These are phyloP conservation scores for Melieria crassipennis DNA, from an alignment of 2,888 invertebrate genomes.

Conservation along the genomic window DNA sequence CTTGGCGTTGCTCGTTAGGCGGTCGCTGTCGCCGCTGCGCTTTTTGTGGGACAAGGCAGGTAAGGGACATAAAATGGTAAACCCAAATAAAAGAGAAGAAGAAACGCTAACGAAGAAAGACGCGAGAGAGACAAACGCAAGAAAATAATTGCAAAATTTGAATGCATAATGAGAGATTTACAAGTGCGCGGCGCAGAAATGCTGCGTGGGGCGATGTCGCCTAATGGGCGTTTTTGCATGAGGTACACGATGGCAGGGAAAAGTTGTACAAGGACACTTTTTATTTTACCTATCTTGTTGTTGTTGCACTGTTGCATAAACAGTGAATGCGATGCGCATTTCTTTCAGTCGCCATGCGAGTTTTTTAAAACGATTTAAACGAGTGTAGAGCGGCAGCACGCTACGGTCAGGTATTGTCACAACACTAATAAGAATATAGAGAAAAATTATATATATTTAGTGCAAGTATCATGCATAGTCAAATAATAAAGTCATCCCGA, in stretches of 20 bases:
- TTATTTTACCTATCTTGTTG: conserved; percentile 22
- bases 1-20: conserved; percentile 31
- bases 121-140: conserved; percentile 19
- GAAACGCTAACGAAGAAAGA: conserved; percentile 1
- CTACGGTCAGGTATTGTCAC: no score
- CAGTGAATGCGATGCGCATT: conserved; percentile 17
- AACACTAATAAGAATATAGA: no score
- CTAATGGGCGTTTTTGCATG: no score
- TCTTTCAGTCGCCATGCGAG: neutral
- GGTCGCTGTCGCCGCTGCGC: conserved; percentile 26
- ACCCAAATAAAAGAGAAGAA: neutral
- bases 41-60: conserved; percentile 5
- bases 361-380: no score
- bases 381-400: no score
- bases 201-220: no score
- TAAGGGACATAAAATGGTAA: neutral
- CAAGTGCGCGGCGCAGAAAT: conserved; percentile 44
- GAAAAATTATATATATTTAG: no score
- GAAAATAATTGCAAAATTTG: conserved; percentile 53
- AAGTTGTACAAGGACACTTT: conserved; percentile 38
- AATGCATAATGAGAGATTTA: conserved; percentile 62
- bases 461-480: no score
- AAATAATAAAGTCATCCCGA: no score
- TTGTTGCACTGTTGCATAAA: conserved; percentile 10
- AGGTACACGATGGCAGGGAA: conserved; percentile 4